Evolutionary conservation across 2,888 invertebrate genomes (phyloP).

Genomic region (Cheilosia vulpina): DNA sequence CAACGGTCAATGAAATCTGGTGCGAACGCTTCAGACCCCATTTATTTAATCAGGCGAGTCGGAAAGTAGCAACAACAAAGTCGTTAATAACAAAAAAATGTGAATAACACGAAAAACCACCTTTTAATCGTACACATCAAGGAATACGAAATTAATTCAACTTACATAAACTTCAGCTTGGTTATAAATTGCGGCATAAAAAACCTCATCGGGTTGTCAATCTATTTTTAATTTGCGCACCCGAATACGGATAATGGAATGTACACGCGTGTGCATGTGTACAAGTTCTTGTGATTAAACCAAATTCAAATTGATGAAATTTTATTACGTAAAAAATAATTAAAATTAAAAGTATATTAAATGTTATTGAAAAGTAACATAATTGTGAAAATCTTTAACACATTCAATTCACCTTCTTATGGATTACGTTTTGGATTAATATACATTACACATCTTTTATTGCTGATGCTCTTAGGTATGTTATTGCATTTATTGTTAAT

Average conservation of each 20-base stretch:
- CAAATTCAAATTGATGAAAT: conserved; percentile 70
- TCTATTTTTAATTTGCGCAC: conserved; percentile 37
- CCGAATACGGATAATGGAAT: conserved; percentile 63
- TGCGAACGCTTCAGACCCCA: not conserved
- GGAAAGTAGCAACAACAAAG: not conserved
- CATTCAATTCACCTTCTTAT: conserved; percentile 73
- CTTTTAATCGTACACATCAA: conserved; percentile 10
- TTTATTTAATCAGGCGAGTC: not conserved
- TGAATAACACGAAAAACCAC: conserved; percentile 36
- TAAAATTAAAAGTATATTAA: conserved; percentile 68
- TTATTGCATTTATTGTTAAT: not conserved
- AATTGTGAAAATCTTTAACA: conserved; percentile 72
- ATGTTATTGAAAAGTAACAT: conserved; percentile 75
- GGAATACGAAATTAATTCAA: conserved; percentile 31
- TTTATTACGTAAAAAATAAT: conserved; percentile 63
- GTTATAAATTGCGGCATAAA: conserved; percentile 16
- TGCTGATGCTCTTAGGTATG: conserved; percentile 73
- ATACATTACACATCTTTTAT: conserved; percentile 70
- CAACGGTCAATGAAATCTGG: conserved; percentile 23
- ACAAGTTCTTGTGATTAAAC: conserved; percentile 49
- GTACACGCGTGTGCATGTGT: conserved; percentile 51
- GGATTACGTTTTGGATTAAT: conserved; percentile 76
- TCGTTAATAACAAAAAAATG: not conserved
- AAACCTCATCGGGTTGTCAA: conserved; percentile 40
- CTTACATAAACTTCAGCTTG: conserved; percentile 30